Base-by-base conservation (phyloP, 2,797 vertebrate genomes). In the Aldrovandia affinis region DNA sequence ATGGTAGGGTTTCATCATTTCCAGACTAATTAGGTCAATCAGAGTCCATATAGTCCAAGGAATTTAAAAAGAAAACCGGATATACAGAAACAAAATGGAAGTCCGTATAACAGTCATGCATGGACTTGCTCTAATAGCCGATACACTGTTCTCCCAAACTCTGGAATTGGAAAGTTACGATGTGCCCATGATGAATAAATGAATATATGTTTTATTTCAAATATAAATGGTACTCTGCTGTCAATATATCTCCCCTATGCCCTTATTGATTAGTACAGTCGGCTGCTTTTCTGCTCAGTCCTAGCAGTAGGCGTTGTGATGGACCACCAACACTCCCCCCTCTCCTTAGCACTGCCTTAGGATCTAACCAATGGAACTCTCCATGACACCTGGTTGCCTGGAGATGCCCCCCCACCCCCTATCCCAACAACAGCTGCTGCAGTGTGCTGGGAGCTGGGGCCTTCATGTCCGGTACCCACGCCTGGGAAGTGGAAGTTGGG, bases 401-500 rank as follows among this genome's bases (percentile, higher is more conserved):
- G 42, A 84, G 78, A 81, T 59, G 54, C 6, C 22, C 36, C 33
- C 33, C 59, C 42, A n/a, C n/a, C 47, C 47, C 12, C 22, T 25
- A 73, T 28, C 30, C 15, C 61, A 25, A 28, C 14, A 22, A 44
- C 78, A 73, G 83, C 50, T 80, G 83, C 78, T 84, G 47, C 33
- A 50, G 83, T 30, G 22, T 65, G 42, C 50, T 81, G 78, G 63
- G 68, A 28, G 50, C 83, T 54, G 7, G 63, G 36, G 59, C 61
- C 20, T 65, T 84, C n/a, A 80, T 78, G 52, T 81, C 59, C 61
- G 61, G 63, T 42, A 84, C 44, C 65, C 52, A 79, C 65, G 39
- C 63, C 83, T 80, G 61, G 78, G 83, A 65, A 77, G 78, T 70
- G 78, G 57, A 81, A 28, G 54, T 39, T 25, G 65, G 79, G 65